Percentiles rank a stretch among this genome's conserved stretches.
These are phyloP conservation scores for Ophion ventricosus DNA, from an alignment of 2,888 invertebrate genomes.

Conservation along the genomic window DNA sequence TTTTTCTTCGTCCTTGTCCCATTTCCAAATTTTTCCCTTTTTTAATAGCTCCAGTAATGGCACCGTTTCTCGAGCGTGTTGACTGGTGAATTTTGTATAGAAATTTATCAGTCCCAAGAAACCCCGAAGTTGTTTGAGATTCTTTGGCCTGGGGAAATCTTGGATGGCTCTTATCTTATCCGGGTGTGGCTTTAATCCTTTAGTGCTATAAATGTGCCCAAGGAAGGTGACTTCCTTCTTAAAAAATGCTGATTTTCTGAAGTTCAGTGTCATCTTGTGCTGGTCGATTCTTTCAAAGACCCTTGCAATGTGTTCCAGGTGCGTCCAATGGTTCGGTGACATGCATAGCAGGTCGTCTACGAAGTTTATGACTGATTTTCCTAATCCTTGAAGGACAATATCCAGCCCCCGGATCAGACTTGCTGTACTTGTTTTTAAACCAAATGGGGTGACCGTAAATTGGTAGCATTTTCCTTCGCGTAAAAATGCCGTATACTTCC, in stretches of 20 bases:
- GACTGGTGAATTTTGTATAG: constrained; percentile 1
- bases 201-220: background rate
- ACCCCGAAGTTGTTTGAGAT: constrained; percentile 4
- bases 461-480: constrained; percentile 4
- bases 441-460: constrained; percentile 25
- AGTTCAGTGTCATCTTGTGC: constrained; percentile 13
- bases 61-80: constrained; percentile 1
- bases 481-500: constrained; percentile 32
- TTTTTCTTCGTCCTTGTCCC: background rate
- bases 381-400: background rate
- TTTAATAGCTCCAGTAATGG: background rate
- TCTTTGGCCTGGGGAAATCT: background rate
- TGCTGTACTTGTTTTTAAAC: constrained; percentile 9
- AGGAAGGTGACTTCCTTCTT: background rate
- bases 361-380: background rate
- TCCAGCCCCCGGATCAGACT: constrained; percentile 11
- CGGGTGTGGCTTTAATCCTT: constrained; percentile 1
- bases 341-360: constrained; percentile 14
- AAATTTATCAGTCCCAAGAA: constrained; percentile 9
- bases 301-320: background rate
- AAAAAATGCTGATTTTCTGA: constrained; percentile 16
- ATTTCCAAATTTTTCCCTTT: background rate
- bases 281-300: background rate
- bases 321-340: background rate
- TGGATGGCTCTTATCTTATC: constrained; percentile 12